Evolutionary conservation across 2,888 invertebrate genomes (phyloP).

Genomic region (Platypus cylindrus): DNA sequence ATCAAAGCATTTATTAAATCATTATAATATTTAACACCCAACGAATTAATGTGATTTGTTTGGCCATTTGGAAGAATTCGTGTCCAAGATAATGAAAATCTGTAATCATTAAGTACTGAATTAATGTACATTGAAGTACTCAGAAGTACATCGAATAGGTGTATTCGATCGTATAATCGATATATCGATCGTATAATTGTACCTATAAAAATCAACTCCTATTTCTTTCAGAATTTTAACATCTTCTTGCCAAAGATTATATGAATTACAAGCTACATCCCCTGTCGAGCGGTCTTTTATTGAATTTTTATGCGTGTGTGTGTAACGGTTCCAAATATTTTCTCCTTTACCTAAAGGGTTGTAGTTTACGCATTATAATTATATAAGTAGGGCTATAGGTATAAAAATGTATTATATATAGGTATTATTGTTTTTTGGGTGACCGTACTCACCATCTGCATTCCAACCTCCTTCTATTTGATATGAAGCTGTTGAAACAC

Average conservation of each 20-base stretch:
- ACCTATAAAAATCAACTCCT: constrained; percentile 34
- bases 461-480: constrained; percentile 43
- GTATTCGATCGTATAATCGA: too few species aligned
- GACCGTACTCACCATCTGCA: constrained; percentile 35
- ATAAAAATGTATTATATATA: too few species aligned
- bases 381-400: too few species aligned
- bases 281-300: constrained; percentile 43
- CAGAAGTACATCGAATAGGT: too few species aligned
- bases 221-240: constrained; percentile 42
- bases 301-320: constrained; percentile 39
- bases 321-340: constrained; percentile 56
- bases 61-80: constrained; percentile 49
- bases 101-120: constrained; percentile 3
- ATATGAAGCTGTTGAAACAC: constrained; percentile 36
- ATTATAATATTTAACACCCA: constrained; percentile 64
- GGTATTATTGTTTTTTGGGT: too few species aligned
- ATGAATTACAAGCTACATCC: constrained; percentile 54
- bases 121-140: too few species aligned
- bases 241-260: constrained; percentile 49
- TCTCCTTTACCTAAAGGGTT: constrained; percentile 48
- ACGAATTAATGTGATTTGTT: constrained; percentile 49
- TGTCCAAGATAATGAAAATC: constrained; percentile 20
- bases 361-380: too few species aligned
- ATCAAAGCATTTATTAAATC: constrained; percentile 58
- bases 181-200: not conserved